Percentiles rank a stretch among this genome's conserved stretches.
Evolutionary conservation across 2,888 invertebrate species (phyloP).

Genomic region (Gordius sp.): DNA sequence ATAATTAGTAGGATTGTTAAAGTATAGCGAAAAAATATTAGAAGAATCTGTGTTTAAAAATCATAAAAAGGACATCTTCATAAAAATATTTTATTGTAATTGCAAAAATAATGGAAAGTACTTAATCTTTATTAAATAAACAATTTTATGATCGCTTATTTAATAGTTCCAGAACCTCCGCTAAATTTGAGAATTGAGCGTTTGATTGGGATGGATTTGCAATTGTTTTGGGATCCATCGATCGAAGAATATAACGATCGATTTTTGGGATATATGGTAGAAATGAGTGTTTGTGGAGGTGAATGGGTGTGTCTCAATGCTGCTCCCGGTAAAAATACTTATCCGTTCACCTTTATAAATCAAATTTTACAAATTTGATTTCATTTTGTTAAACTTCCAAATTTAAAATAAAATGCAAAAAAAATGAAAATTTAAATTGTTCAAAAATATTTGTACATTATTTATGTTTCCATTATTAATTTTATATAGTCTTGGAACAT

Average conservation of each 20-base stretch:
- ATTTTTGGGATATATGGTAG: neutral
- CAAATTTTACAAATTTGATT: neutral
- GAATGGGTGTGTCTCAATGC: neutral
- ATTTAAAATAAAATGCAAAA: neutral
- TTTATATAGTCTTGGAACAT: neutral
- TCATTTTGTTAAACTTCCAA: neutral
- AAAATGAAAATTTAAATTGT: neutral
- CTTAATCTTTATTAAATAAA: too few species aligned
- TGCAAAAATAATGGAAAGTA: too few species aligned
- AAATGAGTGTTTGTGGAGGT: neutral
- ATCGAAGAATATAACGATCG: neutral
- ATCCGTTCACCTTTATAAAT: neutral
- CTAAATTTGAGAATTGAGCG: neutral
- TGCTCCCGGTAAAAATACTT: conserved; percentile 1
- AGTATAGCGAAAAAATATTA: too few species aligned
- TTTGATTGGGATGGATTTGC: neutral
- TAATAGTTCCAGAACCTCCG: neutral
- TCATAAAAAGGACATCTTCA: too few species aligned
- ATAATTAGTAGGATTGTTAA: too few species aligned
- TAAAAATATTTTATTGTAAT: too few species aligned
- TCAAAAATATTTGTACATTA: neutral
- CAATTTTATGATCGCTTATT: too few species aligned
- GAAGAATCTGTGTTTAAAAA: too few species aligned
- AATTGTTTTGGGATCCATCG: neutral
- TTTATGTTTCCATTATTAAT: neutral